Evolutionary conservation across 2,113 vertebrate species (phyloP).

Genomic region (Plecotus auritus): DNA sequence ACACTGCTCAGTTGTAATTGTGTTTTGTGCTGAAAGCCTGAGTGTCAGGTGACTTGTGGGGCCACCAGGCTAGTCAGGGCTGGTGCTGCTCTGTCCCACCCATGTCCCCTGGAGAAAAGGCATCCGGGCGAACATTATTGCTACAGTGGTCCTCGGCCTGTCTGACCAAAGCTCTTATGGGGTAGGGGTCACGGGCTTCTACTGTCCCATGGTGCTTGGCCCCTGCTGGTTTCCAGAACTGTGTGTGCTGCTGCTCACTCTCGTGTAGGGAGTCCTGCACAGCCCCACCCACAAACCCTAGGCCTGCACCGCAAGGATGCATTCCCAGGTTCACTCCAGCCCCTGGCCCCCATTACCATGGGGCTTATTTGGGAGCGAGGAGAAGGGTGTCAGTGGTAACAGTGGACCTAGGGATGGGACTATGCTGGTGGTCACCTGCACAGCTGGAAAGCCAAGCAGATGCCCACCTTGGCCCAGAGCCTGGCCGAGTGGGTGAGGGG

Average conservation of each 20-base stretch:
- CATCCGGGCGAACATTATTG: neutral
- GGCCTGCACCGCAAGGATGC: neutral
- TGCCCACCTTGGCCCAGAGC: neutral
- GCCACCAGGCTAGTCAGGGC: neutral
- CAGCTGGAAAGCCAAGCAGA: neutral
- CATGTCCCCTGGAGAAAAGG: neutral
- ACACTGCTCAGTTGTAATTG: neutral
- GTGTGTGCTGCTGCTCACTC: neutral
- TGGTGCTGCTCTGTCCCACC: neutral
- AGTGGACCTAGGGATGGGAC: neutral
- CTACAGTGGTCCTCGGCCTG: neutral
- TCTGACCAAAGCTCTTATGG: neutral
- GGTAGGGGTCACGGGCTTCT: neutral
- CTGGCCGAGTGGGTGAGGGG: neutral
- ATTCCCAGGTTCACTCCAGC: neutral
- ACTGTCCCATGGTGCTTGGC: neutral
- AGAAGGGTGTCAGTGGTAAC: neutral
- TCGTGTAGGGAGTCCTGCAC: neutral
- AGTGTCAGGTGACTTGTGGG: neutral
- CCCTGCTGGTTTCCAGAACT: neutral
- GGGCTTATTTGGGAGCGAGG: neutral
- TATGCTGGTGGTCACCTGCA: neutral
- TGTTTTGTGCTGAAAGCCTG: neutral
- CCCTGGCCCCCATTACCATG: neutral
- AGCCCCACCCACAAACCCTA: neutral